Evolutionary conservation across 2,888 invertebrate genomes (phyloP).

Genomic region (Gasteruption jaculator): DNA sequence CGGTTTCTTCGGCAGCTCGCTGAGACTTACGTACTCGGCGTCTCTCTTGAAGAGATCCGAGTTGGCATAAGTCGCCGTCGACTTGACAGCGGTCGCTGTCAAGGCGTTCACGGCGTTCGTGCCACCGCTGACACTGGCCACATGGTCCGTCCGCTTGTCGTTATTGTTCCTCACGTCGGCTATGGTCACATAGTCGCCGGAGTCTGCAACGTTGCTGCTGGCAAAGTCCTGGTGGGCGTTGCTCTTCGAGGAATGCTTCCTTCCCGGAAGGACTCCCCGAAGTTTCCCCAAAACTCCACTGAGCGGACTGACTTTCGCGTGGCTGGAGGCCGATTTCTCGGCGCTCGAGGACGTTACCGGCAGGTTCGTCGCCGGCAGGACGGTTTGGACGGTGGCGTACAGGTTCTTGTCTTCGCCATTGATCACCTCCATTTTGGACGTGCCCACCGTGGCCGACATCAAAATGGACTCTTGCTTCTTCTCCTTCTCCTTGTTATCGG

Average conservation of each 20-base stretch:
- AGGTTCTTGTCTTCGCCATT: constrained; percentile 48
- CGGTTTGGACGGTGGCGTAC: constrained; percentile 46
- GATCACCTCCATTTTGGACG: constrained; percentile 48
- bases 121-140: constrained; percentile 24
- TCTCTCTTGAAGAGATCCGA: constrained; percentile 64
- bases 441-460: constrained; percentile 48
- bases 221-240: constrained; percentile 21
- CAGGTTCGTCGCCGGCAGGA: constrained; percentile 25
- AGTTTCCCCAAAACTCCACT: constrained; percentile 72
- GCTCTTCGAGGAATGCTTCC: constrained; percentile 33
- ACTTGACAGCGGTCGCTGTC: constrained; percentile 23
- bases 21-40: constrained; percentile 76
- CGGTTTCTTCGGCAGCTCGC: constrained; percentile 65
- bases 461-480: constrained; percentile 34
- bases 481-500: constrained; percentile 30
- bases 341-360: constrained; percentile 6
- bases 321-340: constrained; percentile 18
- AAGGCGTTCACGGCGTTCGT: constrained; percentile 19
- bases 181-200: constrained; percentile 82
- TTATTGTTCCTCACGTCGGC: constrained; percentile 79
- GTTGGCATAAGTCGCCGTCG: constrained; percentile 57
- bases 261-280: constrained; percentile 53
- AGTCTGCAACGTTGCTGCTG: constrained; percentile 48
- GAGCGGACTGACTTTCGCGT: constrained; percentile 54
- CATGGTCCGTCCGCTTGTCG: constrained; percentile 55